A percentile compares a stretch with the other conserved stretches of the same genome.
phyloP scores from a whole-genome alignment of 2,888 invertebrate genomes.

The Drosophila silvestris region DNA sequence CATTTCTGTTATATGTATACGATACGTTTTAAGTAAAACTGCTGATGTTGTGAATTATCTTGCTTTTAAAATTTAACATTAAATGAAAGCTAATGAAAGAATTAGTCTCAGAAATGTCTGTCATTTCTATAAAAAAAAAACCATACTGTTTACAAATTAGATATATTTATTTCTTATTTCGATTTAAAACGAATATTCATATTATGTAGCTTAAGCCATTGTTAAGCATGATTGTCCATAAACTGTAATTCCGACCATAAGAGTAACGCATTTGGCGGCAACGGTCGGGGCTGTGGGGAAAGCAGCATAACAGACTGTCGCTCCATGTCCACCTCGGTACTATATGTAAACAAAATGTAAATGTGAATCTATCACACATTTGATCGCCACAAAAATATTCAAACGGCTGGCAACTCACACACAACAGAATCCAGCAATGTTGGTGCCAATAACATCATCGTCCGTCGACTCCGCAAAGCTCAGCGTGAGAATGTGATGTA shows the following conservation, averaged over 20 bases:
- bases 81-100: background rate
- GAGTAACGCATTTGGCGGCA: constrained; percentile 95
- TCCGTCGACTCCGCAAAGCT: constrained; percentile 93
- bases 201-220: background rate
- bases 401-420: constrained; percentile 89
- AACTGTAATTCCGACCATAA: constrained; percentile 96
- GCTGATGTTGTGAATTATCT: background rate
- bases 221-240: constrained; percentile 92
- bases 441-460: constrained; percentile 94
- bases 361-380: background rate
- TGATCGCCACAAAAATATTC: background rate
- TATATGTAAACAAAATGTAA: constrained; percentile 86
- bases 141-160: background rate
- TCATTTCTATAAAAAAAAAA: background rate
- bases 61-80: background rate
- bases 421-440: constrained; percentile 95
- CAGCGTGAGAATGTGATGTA: constrained; percentile 95
- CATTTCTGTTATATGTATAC: background rate
- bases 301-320: constrained; percentile 94
- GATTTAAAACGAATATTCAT: background rate
- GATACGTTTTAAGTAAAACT: background rate
- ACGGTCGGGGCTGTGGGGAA: constrained; percentile 96
- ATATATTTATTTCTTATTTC: background rate
- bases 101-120: background rate
- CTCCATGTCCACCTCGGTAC: constrained; percentile 95